Percentiles rank a stretch among this genome's conserved stretches.
Evolutionary conservation across 2,113 vertebrate genomes (phyloP).

Genomic region (Hypomesus transpacificus): DNA sequence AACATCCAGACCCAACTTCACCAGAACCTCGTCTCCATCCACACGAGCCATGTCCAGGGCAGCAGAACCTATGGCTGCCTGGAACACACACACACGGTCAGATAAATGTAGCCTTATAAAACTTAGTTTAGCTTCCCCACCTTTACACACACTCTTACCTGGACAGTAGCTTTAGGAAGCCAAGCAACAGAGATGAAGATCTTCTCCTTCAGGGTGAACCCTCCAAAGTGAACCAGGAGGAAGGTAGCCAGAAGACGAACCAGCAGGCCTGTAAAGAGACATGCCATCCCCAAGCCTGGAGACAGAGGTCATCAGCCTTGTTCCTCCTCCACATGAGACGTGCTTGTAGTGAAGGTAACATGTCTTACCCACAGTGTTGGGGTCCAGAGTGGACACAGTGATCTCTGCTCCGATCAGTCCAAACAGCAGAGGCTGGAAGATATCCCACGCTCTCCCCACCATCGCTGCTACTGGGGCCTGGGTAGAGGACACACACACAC

Average conservation of each 20-base stretch:
- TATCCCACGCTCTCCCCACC: constrained; percentile 78
- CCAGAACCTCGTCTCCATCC: constrained; percentile 66
- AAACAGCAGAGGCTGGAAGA: constrained; percentile 95
- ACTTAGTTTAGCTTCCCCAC: too few species aligned
- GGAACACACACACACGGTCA: background rate
- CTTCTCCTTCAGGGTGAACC: constrained; percentile 91
- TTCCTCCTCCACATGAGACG: background rate
- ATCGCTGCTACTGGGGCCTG: constrained; percentile 82
- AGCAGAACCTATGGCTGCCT: constrained; percentile 93
- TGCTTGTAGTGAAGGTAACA: background rate
- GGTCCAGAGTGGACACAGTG: constrained; percentile 74
- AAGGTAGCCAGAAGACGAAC: constrained; percentile 74
- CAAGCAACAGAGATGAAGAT: constrained; percentile 91
- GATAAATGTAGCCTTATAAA: too few species aligned
- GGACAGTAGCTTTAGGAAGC: constrained; percentile 95
- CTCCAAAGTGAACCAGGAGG: constrained; percentile 81
- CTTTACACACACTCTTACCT: constrained; percentile 60
- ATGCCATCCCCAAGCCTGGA: constrained; percentile 77
- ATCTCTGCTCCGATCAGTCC: constrained; percentile 94
- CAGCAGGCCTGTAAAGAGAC: constrained; percentile 67
- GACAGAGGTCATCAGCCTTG: background rate
- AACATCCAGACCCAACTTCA: constrained; percentile 83
- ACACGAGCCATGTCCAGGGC: constrained; percentile 83
- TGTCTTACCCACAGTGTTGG: constrained; percentile 85
- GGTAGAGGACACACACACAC: constrained; percentile 2